These are phyloP conservation scores for Metellina segmentata DNA, from an alignment of 2,888 invertebrate genomes.

Conservation along the genomic window DNA sequence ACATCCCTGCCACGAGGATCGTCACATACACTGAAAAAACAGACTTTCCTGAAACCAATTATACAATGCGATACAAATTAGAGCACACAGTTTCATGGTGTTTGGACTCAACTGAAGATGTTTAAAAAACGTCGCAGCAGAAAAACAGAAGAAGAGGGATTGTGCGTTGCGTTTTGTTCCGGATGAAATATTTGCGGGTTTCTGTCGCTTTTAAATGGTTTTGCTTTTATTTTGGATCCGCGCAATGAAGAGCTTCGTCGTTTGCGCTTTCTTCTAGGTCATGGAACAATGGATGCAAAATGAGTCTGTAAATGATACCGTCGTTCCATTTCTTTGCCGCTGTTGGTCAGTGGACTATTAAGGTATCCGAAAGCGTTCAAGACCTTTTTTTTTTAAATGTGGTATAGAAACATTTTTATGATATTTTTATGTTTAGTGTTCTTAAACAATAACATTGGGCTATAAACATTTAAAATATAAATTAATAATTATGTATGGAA, in stretches of 20 bases:
- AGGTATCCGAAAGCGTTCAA: too few species aligned
- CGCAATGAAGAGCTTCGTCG: neutral
- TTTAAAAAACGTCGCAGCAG: neutral
- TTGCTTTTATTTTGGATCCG: neutral
- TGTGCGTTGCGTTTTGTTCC: neutral
- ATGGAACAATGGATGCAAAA: neutral
- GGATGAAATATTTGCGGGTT: neutral
- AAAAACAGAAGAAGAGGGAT: neutral
- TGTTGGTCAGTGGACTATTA: neutral
- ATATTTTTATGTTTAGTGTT: too few species aligned
- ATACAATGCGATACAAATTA: neutral
- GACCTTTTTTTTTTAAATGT: too few species aligned
- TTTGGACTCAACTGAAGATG: neutral
- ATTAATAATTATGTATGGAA: too few species aligned
- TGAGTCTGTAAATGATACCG: neutral
- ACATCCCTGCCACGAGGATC: neutral
- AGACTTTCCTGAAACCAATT: neutral
- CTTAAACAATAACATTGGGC: too few species aligned
- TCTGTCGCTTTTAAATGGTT: neutral
- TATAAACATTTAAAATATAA: too few species aligned
- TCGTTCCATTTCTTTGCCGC: neutral
- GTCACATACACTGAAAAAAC: neutral
- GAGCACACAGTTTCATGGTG: neutral
- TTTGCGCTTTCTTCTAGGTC: neutral
- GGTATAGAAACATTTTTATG: too few species aligned